Evolutionary conservation across 2,797 vertebrate genomes (phyloP).

Genomic region (Distichodus sexfasciatus): DNA sequence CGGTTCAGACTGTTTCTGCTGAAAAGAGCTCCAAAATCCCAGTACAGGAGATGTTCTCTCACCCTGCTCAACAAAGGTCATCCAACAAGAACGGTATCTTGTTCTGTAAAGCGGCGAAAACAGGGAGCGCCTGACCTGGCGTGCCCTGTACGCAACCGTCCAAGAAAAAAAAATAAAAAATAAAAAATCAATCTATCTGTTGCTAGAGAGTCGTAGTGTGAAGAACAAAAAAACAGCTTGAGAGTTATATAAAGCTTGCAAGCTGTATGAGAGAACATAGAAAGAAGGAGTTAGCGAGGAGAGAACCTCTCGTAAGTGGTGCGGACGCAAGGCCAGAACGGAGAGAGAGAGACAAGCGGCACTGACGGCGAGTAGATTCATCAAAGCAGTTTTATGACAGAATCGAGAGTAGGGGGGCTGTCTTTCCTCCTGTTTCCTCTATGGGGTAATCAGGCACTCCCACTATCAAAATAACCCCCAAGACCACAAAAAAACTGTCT

Average conservation of each 20-base stretch:
- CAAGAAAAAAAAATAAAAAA: too few species aligned
- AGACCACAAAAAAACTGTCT: conserved; percentile 53
- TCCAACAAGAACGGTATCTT: too few species aligned
- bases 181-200: too few species aligned
- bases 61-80: neutral
- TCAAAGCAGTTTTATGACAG: conserved; percentile 58
- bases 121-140: too few species aligned
- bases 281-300: neutral
- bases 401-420: conserved; percentile 64
- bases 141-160: too few species aligned
- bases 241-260: neutral
- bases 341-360: conserved; percentile 41
- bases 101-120: too few species aligned
- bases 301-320: conserved; percentile 23
- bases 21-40: neutral
- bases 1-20: neutral
- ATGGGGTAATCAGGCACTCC: conserved; percentile 69
- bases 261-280: neutral
- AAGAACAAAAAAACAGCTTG: too few species aligned
- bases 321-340: neutral
- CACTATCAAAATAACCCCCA: conserved; percentile 64
- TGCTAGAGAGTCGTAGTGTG: too few species aligned
- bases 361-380: conserved; percentile 63
- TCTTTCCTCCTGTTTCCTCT: conserved; percentile 73
- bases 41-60: neutral